Evolutionary conservation across 2,888 invertebrate species (phyloP), one percentile per base, ranked within the genome.

Genomic region (Rapana venosa): DNA sequence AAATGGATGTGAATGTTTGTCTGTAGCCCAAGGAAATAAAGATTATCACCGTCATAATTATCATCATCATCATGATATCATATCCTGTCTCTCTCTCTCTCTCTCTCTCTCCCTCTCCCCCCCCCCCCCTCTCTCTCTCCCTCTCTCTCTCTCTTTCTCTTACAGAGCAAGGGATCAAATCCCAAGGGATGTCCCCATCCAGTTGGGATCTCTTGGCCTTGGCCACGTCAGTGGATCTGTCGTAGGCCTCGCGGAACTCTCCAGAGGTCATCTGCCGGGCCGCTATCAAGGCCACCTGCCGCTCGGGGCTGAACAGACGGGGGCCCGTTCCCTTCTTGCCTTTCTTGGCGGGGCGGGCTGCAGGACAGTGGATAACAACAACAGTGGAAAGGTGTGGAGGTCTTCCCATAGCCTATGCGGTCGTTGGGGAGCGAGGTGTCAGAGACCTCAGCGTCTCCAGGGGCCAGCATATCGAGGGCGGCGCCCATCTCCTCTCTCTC

Each of bases 181-280:
- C 89, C 89, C 89, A 89, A 2, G 89, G 88, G 56, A 89, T 85
- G 30, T 89, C 89, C 13, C 56, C 83, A 32, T 89, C 89, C 17
- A 89, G 74, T 56, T 85, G 83, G 32, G 84, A 89, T 56, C 85
- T 70, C 66, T 89, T 89, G 20, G 56, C 74, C 32, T 89, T 89
- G 20, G 70, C 32, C 22, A 70, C 32, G 77, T 89, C 89, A 32
- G 61, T 70, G 47, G 85, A 32, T 26, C 84, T 32, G 74, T 89
- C 89, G 74, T 89, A 89, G 11, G 74, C 61, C 22, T 89, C 89
- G 35, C 74, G 70, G 66, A 89, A 89, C 56, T 89, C 89, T 17
- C n/a, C 74, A 56, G 89, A 89, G 22, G 89, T 89, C 84, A 89
- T 89, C 58, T 89, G 89, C 5, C 89, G 89, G 0, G 89, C 89